These are phyloP conservation scores for Petrocephalus sullivani DNA, from an alignment of 2,797 vertebrate species.

Conservation along the genomic window DNA sequence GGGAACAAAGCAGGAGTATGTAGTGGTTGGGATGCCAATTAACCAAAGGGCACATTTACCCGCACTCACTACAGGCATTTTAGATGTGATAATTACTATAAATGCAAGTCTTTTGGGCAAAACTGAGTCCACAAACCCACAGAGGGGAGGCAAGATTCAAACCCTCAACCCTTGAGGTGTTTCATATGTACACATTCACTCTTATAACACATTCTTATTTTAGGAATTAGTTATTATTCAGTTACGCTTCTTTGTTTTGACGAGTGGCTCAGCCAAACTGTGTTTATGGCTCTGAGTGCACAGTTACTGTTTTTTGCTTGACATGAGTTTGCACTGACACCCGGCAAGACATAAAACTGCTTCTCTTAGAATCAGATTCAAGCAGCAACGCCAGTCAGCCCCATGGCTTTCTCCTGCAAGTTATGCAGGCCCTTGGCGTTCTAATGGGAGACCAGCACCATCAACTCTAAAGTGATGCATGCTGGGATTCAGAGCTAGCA, in stretches of 20 bases:
- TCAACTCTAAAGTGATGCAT: not conserved
- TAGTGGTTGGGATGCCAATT: not conserved
- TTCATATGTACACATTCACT: not conserved
- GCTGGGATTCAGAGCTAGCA: not conserved
- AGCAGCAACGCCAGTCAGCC: not conserved
- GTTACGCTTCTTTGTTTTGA: not conserved
- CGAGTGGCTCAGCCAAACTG: not conserved
- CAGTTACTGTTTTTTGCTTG: not conserved
- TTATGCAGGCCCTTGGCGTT: not conserved
- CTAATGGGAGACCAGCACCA: not conserved
- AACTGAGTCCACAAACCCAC: not conserved
- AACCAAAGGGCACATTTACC: not conserved
- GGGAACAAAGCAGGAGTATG: not conserved
- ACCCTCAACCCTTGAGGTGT: not conserved
- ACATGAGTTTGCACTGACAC: not conserved
- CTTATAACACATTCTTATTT: not conserved
- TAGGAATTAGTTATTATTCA: not conserved
- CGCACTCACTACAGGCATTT: not conserved
- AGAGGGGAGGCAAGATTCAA: not conserved
- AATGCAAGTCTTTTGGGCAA: not conserved
- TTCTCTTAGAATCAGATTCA: not conserved
- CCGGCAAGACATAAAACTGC: not conserved
- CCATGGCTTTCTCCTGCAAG: not conserved
- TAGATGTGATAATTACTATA: not conserved
- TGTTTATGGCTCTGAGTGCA: not conserved